Percentiles rank a stretch among this genome's conserved stretches.
phyloP scores from a whole-genome alignment of 2,797 vertebrate species.

The Thunnus albacares region DNA sequence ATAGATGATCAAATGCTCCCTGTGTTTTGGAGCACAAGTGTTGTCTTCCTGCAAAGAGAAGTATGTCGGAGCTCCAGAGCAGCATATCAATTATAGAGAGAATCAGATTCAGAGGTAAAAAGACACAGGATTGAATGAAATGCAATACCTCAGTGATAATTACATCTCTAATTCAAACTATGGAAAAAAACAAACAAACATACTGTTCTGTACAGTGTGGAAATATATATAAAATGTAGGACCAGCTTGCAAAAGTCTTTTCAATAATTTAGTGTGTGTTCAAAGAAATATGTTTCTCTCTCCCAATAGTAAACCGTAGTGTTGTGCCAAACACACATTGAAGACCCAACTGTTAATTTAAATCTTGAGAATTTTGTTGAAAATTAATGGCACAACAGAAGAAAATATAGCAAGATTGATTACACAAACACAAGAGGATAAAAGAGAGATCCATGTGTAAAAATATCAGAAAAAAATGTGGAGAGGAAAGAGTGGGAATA shows the following conservation, averaged over 20 bases:
- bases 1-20: slow-evolving; percentile 28
- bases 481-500: not conserved
- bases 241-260: not conserved
- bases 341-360: not conserved
- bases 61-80: not conserved
- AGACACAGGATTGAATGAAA: slow-evolving; percentile 7
- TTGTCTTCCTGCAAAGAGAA: slow-evolving; percentile 21
- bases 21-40: slow-evolving; percentile 8
- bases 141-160: not conserved
- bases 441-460: not conserved
- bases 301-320: not conserved
- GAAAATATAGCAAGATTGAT: not conserved
- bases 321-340: not conserved
- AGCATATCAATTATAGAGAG: slow-evolving; percentile 9
- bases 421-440: not conserved
- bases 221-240: not conserved
- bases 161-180: not conserved
- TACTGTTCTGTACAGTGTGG: not conserved
- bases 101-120: slow-evolving; percentile 14
- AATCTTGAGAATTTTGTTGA: not conserved
- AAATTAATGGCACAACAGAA: not conserved
- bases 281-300: not conserved
- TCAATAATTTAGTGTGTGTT: slow-evolving; percentile 1
- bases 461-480: not conserved
- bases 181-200: slow-evolving; percentile 15